Evolutionary conservation across 2,797 vertebrate species (phyloP).

Genomic region (Oophaga sylvatica): DNA sequence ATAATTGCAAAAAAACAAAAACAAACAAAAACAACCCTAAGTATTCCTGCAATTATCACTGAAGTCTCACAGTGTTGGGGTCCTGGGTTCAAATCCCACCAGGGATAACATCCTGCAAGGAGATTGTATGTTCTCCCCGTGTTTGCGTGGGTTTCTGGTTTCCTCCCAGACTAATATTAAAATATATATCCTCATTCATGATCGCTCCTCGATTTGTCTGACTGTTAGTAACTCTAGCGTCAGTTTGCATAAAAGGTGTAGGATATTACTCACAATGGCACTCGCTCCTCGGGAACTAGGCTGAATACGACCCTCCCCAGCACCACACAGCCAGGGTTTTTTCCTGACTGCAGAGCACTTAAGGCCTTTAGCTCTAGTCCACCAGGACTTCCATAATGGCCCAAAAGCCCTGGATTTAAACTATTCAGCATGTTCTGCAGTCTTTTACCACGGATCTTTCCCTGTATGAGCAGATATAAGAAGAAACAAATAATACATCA

Average conservation of each 20-base stretch:
- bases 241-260: not conserved
- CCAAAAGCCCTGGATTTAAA: constrained; percentile 79
- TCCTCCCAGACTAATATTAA: too few species aligned
- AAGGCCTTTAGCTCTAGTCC: constrained; percentile 78
- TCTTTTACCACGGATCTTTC: constrained; percentile 85
- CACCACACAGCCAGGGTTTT: constrained; percentile 78
- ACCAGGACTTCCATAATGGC: constrained; percentile 79
- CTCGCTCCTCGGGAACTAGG: constrained; percentile 83
- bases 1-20: too few species aligned
- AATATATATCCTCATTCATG: too few species aligned
- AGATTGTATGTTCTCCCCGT: too few species aligned
- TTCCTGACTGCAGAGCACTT: constrained; percentile 76
- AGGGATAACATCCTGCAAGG: too few species aligned
- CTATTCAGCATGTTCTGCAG: constrained; percentile 84
- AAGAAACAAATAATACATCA: not conserved
- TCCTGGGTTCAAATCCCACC: too few species aligned
- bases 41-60: too few species aligned
- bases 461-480: constrained; percentile 71
- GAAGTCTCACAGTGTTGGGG: too few species aligned
- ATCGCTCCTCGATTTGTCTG: too few species aligned
- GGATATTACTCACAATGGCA: constrained; percentile 85
- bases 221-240: too few species aligned
- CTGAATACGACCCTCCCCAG: constrained; percentile 92
- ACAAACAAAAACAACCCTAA: too few species aligned
- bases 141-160: too few species aligned